Conservation (phyloP, 2,888 invertebrate species). For the Nyleta sp. region DNA sequence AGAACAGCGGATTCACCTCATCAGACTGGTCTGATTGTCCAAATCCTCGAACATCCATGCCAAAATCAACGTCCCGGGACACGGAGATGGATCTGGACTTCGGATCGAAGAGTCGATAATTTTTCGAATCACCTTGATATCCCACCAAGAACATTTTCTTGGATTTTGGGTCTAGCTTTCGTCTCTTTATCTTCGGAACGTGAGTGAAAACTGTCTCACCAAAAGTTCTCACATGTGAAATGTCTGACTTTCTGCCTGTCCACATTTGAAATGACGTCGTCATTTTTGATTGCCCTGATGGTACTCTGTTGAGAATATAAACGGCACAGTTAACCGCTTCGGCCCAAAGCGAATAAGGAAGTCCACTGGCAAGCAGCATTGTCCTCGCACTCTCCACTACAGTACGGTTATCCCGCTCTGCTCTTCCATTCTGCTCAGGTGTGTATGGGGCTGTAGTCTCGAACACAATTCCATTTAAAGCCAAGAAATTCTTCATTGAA, state of each 20-base stretch:
- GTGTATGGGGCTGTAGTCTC: slow-evolving; percentile 10
- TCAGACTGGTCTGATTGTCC: slow-evolving; percentile 25
- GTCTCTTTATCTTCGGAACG: background rate
- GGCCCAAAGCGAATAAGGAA: slow-evolving; percentile 33
- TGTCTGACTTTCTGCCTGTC: slow-evolving; percentile 3
- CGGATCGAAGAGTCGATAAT: slow-evolving; percentile 8
- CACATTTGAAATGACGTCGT: background rate
- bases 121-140: slow-evolving; percentile 15
- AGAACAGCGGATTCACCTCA: background rate
- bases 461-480: background rate
- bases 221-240: slow-evolving; percentile 5
- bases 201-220: slow-evolving; percentile 4
- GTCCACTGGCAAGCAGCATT: background rate
- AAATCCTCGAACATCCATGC: slow-evolving; percentile 7
- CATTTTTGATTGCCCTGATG: background rate
- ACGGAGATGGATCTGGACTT: background rate
- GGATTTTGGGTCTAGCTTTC: slow-evolving; percentile 6
- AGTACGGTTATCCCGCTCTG: slow-evolving; percentile 15
- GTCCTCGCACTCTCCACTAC: slow-evolving; percentile 19
- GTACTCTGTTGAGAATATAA: slow-evolving; percentile 1
- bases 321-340: slow-evolving; percentile 40
- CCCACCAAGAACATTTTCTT: slow-evolving; percentile 10
- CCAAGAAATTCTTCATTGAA: slow-evolving; percentile 8
- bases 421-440: slow-evolving; percentile 12
- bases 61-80: slow-evolving; percentile 15